phyloP scores from a whole-genome alignment of 1,140 invertebrate genomes.

The Zeugodacus cucurbitae region DNA sequence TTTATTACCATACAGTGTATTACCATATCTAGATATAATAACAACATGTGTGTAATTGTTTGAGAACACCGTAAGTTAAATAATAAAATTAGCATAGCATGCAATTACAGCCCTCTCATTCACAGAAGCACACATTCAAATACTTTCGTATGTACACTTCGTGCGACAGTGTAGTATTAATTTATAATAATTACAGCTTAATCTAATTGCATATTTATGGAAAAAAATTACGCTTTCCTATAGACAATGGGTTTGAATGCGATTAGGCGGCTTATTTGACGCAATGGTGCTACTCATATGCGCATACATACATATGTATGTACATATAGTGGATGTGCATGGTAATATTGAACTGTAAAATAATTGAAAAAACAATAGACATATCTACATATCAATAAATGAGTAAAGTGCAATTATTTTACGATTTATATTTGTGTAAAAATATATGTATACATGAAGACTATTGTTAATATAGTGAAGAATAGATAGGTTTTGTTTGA shows the following conservation, averaged over 20 bases:
- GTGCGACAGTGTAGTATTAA: not conserved
- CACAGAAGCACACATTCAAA: not conserved
- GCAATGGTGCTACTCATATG: not conserved
- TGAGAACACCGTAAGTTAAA: not conserved
- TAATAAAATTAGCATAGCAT: not conserved
- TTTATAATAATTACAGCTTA: not conserved
- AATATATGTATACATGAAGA: not conserved
- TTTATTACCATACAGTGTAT: not conserved
- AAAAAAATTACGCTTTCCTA: not conserved
- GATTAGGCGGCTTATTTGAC: not conserved
- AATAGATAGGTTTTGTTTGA: no score
- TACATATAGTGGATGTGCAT: not conserved
- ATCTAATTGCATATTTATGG: conserved; percentile 6
- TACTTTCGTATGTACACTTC: not conserved
- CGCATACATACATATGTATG: not conserved
- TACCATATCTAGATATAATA: not conserved
- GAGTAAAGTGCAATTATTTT: not conserved
- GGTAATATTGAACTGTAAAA: not conserved
- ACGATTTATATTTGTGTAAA: not conserved
- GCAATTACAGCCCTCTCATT: not conserved
- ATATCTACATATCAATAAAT: not conserved
- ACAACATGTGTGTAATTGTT: not conserved
- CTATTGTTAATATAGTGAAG: no score
- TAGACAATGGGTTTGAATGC: not conserved
- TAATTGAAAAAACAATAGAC: not conserved